Evolutionary conservation across 2,888 invertebrate species (phyloP), one percentile per base, ranked within the genome.

Genomic region (Entomobrya proxima): DNA sequence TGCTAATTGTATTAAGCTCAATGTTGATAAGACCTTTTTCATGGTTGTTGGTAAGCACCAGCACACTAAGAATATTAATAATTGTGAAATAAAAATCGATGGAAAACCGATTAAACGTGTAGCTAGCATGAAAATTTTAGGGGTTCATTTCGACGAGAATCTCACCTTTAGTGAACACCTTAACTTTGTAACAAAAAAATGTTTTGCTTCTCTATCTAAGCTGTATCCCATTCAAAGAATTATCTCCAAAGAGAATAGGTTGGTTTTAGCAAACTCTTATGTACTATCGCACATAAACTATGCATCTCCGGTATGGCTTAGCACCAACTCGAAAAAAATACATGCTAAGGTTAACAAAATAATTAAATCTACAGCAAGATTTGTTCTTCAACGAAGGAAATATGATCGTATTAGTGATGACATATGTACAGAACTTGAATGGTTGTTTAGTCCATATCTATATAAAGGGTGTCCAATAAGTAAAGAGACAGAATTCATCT

Each of bases 11-110:
- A 82, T 86, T 37, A 13, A 32, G 0, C 35, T 86, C 2, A 86
- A 86, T 35, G n/a, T 58, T 2, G 21, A 52, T 27, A 86, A 86
- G 30, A 74, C 86, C 0, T 58, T 83, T 21, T 61, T 79, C 18
- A 83, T 86, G 24, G 64, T 80, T 18, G 7, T 85, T 7, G 79
- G 79, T 13, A 74, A 37, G 11, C n/a, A 32, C 2, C 7, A 44
- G 11, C 58, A 64, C 24, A 21, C 50, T 24, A 3, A 35, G 21
- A 27, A 58, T 7, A 9, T 72, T 30, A 32, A 24, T 24, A 30
- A 27, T 4, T n/a, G n/a, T n/a, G n/a, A 18, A 18, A 7, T 84
- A 5, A 6, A 37, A 0, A 7, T 84, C 21, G 32, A 18, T 27
- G 35, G 37, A 2, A 24, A 1, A 11, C 27, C 2, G 0, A 55